Base-by-base conservation (phyloP, 2,113 vertebrate species). In the Oncorhynchus gorbuscha region DNA sequence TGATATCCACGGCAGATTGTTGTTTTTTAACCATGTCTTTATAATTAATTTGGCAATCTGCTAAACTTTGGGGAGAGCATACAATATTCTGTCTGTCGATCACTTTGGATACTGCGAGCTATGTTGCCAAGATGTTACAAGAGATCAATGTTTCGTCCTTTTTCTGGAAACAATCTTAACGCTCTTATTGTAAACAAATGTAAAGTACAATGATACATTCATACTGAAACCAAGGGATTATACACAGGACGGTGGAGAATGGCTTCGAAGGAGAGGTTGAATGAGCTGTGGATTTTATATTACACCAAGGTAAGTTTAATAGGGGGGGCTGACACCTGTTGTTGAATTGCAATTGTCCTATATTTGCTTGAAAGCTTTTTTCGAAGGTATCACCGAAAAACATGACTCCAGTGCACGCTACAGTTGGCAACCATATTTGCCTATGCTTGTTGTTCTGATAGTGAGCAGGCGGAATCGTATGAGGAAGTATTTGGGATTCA, bases 231-330 rank as follows among this genome's bases (percentile, higher is more conserved):
- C 24, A 84, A 67, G 82, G 86, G 85, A 84, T 81, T 32, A 55
- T 14, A 86, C 82, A 84, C 79, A 87, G 75, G 83, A 77, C 76
- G 73, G 79, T 67, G 76, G 67, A 84, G 90, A 86, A 96, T 97
- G 96, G 95, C 95, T 88, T 95, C 96, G 83, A 95, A 94, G 78
- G 96, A 97, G 83, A 86, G 93, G 82, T 94, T 97, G 71, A 94
- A 95, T 75, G 96, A 97, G 92, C 93, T 97, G 82, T 97, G 96
- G 96, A 95, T 96, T 94, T 93, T 95, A 7, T 96, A 95, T 86
- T 95, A 95, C 89, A 94, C 94, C 48, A 96, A 96, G 96, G 96
- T 97, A 91, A 96, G 95, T 79, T 20, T 22, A 69, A 71, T 71
- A 4, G 80, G 85, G 83, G 76, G 81, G 80, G 81, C 82, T 64